Evolutionary conservation across 2,888 invertebrate species (phyloP).

Genomic region (Unio delphinus): DNA sequence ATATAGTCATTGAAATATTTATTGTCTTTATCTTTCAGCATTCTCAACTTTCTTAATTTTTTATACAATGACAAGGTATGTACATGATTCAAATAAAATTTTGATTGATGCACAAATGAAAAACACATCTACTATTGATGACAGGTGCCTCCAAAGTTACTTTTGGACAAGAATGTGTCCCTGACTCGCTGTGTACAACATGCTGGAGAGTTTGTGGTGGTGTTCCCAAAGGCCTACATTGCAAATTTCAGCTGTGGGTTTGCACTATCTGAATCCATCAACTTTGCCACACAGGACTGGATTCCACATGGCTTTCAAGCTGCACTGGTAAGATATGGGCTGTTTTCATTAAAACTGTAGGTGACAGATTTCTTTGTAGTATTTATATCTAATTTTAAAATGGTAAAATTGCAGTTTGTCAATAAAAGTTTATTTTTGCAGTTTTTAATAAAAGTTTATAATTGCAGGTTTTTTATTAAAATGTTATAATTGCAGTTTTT

Average conservation of each 20-base stretch:
- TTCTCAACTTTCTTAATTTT: too few relatives aligned
- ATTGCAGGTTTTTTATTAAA: too few relatives aligned
- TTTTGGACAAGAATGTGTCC: conserved; percentile 84
- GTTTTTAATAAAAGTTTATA: too few relatives aligned
- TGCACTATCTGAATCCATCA: conserved; percentile 91
- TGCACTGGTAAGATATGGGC: conserved; percentile 76
- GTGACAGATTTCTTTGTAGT: too few relatives aligned
- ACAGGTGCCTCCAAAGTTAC: conserved; percentile 82
- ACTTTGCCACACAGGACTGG: conserved; percentile 89
- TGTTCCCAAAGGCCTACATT: conserved; percentile 91
- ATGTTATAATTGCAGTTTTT: too few relatives aligned
- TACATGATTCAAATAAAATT: neutral
- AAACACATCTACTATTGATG: conserved; percentile 4
- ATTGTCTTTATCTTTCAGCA: too few relatives aligned
- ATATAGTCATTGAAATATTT: too few relatives aligned
- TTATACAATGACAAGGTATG: too few relatives aligned
- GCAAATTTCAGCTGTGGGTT: conserved; percentile 91
- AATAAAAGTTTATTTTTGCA: too few relatives aligned
- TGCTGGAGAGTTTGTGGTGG: conserved; percentile 90
- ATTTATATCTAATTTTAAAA: too few relatives aligned
- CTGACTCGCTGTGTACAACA: conserved; percentile 86
- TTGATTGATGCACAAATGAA: neutral
- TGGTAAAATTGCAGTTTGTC: too few relatives aligned
- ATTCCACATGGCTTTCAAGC: conserved; percentile 81
- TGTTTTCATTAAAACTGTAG: neutral